Base-by-base conservation (phyloP, 2,113 vertebrate genomes). In the Microcebus tavaratra region DNA sequence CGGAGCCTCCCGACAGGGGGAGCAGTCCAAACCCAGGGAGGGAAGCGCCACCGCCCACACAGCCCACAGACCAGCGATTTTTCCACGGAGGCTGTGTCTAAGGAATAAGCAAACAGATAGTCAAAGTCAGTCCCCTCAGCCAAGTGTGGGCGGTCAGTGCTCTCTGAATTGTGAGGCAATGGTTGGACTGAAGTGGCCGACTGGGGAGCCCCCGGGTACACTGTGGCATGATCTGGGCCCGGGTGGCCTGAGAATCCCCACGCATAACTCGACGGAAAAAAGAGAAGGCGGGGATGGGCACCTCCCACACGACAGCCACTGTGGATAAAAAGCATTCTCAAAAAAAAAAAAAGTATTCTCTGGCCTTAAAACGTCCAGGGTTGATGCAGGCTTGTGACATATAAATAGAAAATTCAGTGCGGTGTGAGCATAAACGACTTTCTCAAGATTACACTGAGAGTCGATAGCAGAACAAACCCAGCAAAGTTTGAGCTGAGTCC, bases 121-220 rank as follows among this genome's bases (percentile, higher is more conserved):
- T 34, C 8, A 13, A 20, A 80, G 48, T 45, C 53, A 88, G 57
- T 76, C 11, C 29, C 61, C 72, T 80, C 12, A 20, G 59, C 61
- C 7, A 12, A 8, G 6, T 15, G 2, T 34, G 50, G 39, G 42
- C 10, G n/a, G 17, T 34, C 15, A 2, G 1, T 45, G 27, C 11
- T 31, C 50, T 68, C 87, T 57, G 73, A 39, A 39, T 12, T 78
- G 76, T 23, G 50, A 20, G 23, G 21, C 23, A 61, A 61, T 9
- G 27, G 23, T 55, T 85, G 50, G 8, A 23, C 4, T 15, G 48
- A 67, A 17, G 29, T 27, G 14, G 61, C 57, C 1, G n/a, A 45
- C 55, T 23, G 25, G 57, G 45, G 27, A 18, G 25, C 10, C 29
- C 3, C 2, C 12, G 42, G 42, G 73, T 6, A 42, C 23, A 27